phyloP scores from a whole-genome alignment of 2,797 vertebrate species.

The Hylomyscus alleni region DNA sequence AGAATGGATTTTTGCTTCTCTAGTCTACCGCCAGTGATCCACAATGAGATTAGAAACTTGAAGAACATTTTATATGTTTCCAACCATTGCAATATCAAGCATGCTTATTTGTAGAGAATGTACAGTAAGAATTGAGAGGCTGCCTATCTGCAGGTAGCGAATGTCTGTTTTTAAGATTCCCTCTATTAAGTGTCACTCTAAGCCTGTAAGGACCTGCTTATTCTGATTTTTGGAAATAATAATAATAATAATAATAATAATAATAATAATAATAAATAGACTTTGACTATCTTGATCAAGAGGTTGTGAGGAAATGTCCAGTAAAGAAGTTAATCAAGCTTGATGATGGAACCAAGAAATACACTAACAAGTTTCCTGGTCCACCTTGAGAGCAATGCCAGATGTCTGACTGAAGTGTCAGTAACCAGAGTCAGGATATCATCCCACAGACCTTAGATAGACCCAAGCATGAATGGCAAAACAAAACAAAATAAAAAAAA shows the following conservation, averaged over 20 bases:
- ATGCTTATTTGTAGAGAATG: background rate
- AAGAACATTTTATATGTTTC: background rate
- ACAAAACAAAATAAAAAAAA: background rate
- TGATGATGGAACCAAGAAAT: background rate
- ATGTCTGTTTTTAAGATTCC: background rate
- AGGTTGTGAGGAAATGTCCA: background rate
- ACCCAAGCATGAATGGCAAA: background rate
- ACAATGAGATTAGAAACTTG: background rate
- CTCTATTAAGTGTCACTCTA: background rate
- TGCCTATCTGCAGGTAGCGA: background rate
- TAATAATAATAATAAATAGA: conserved; percentile 25
- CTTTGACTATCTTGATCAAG: conserved; percentile 30
- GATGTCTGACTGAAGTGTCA: background rate
- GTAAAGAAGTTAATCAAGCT: conserved; percentile 3
- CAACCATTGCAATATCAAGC: background rate
- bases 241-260: conserved; percentile 59
- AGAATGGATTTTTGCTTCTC: background rate
- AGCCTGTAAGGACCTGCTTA: background rate
- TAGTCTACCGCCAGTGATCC: background rate
- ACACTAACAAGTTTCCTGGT: background rate
- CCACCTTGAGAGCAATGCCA: background rate
- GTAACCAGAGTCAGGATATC: background rate
- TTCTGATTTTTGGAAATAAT: background rate
- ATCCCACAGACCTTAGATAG: background rate
- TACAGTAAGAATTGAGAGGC: background rate